phyloP scores from a whole-genome alignment of 2,888 invertebrate species.

The Galerucella calmariensis region DNA sequence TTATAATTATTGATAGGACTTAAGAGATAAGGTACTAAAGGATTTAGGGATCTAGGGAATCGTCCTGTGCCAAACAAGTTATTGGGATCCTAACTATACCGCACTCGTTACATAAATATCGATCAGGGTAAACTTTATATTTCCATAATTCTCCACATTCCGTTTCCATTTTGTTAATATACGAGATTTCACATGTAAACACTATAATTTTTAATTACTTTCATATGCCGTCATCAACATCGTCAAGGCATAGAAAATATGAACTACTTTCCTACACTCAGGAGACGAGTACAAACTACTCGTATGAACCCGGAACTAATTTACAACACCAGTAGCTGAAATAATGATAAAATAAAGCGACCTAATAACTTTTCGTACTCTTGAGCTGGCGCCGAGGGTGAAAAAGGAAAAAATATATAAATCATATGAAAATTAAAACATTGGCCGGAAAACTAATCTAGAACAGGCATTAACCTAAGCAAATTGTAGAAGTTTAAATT shows the following conservation, averaged over 20 bases:
- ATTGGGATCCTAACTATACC: no score
- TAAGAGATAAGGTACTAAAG: no score
- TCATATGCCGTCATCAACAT: background rate
- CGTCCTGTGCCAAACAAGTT: no score
- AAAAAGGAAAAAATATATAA: conserved; percentile 21
- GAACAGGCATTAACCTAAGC: conserved; percentile 40
- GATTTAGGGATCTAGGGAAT: no score
- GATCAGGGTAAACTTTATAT: no score
- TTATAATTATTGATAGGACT: no score
- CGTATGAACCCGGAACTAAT: conserved; percentile 8
- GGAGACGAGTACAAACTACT: background rate
- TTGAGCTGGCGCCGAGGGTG: background rate
- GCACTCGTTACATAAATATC: no score
- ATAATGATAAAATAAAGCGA: conserved; percentile 18
- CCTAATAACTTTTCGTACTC: conserved; percentile 8
- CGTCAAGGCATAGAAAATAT: background rate
- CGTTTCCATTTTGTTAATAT: background rate
- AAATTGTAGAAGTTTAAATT: conserved; percentile 39
- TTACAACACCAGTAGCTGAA: background rate
- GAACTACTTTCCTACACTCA: background rate
- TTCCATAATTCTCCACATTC: no score
- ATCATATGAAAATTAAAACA: conserved; percentile 35
- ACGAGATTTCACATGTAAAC: background rate
- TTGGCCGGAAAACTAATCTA: conserved; percentile 35
- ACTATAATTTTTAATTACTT: conserved; percentile 6